Percentiles rank a stretch among this genome's conserved stretches.
phyloP scores from a whole-genome alignment of 2,888 invertebrate species.

The Cylindroiulus punctatus region DNA sequence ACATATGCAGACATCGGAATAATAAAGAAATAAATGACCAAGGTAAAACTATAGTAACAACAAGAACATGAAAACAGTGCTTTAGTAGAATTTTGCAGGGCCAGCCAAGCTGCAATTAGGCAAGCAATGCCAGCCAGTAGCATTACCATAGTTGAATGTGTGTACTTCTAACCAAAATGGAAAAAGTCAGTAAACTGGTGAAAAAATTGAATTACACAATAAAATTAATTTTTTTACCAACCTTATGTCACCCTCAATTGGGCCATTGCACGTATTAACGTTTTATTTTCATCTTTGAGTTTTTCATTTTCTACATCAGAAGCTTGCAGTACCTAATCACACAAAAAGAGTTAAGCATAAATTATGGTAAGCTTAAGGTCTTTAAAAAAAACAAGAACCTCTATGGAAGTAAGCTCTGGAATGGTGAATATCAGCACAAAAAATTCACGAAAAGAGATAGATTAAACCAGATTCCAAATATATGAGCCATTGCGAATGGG shows the following conservation, averaged over 20 bases:
- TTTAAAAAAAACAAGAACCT: too few species aligned
- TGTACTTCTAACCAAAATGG: not conserved
- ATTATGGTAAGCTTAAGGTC: too few species aligned
- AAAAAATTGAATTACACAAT: not conserved
- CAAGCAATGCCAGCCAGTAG: conserved; percentile 10
- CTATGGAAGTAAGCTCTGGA: too few species aligned
- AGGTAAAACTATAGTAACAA: not conserved
- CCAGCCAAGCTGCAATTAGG: conserved; percentile 23
- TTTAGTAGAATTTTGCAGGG: not conserved
- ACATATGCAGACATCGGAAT: not conserved
- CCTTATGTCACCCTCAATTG: conserved; percentile 61
- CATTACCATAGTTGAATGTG: not conserved
- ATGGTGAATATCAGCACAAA: too few species aligned
- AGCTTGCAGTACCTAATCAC: conserved; percentile 56
- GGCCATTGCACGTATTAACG: conserved; percentile 66
- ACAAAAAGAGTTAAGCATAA: not conserved
- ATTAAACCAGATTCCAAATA: too few species aligned
- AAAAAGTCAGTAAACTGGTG: not conserved
- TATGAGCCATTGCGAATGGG: not conserved
- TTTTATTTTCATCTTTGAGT: conserved; percentile 65
- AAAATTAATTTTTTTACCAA: conserved; percentile 17
- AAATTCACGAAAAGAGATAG: too few species aligned
- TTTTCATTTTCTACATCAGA: conserved; percentile 63
- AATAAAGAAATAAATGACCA: conserved; percentile 12
- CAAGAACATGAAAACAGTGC: not conserved